A percentile compares a stretch with the other conserved stretches of the same genome.
Conservation (phyloP, 1,140 invertebrate species). For the Zaprionus ghesquierei region DNA sequence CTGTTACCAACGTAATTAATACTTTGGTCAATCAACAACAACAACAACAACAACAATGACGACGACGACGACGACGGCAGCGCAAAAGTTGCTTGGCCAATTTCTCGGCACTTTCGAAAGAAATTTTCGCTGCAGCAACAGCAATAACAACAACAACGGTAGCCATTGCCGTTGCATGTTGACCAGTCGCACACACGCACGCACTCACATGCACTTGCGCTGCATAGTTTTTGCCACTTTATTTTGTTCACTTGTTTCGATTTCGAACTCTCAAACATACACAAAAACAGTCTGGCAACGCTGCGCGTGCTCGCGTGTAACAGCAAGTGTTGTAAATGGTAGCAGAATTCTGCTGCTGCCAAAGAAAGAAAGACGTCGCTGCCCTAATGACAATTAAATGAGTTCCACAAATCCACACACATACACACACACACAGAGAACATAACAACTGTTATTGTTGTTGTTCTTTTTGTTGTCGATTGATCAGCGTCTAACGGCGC, state of each 20-base stretch:
- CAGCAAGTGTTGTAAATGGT: slow-evolving; percentile 4
- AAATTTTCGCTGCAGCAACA: slow-evolving; percentile 31
- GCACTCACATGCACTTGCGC: slow-evolving; percentile 6
- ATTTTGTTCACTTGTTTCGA: slow-evolving; percentile 50
- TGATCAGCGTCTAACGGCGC: slow-evolving; percentile 27
- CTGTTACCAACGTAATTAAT: slow-evolving; percentile 43
- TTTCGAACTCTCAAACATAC: slow-evolving; percentile 14
- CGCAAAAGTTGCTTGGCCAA: slow-evolving; percentile 38
- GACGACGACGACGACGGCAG: slow-evolving; percentile 31
- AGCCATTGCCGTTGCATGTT: slow-evolving; percentile 66
- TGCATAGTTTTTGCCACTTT: slow-evolving; percentile 45
- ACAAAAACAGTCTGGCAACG: slow-evolving; percentile 60
- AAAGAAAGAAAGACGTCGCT: too few relatives aligned
- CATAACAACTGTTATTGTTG: not conserved
- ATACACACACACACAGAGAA: slow-evolving; percentile 6
- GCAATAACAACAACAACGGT: slow-evolving; percentile 18
- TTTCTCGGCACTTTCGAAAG: slow-evolving; percentile 51
- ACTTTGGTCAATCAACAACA: slow-evolving; percentile 15
- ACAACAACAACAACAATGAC: slow-evolving; percentile 30
- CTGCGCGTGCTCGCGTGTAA: slow-evolving; percentile 8
- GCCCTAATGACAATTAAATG: slow-evolving; percentile 57
- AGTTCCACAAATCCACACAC: slow-evolving; percentile 28
- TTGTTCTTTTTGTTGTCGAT: slow-evolving; percentile 1
- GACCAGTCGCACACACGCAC: slow-evolving; percentile 28
- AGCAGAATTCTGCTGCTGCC: too few relatives aligned